Evolutionary conservation across 2,797 vertebrate species (phyloP).

Genomic region (Sphenodon punctatus): DNA sequence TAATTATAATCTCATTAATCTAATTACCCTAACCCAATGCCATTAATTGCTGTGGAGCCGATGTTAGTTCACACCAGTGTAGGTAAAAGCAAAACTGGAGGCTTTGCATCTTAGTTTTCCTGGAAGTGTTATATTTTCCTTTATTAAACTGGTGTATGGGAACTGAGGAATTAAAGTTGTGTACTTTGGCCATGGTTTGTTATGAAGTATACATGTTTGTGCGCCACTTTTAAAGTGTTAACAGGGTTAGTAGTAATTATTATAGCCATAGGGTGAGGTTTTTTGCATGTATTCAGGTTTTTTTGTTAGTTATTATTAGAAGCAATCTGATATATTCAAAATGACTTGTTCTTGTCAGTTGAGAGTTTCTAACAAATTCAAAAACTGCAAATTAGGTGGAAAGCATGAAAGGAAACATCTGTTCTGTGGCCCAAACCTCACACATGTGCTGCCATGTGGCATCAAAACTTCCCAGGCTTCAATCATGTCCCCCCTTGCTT

Average conservation of each 20-base stretch:
- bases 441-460: constrained; percentile 13
- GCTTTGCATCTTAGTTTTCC: not conserved
- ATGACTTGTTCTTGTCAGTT: not conserved
- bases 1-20: not conserved
- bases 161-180: no score
- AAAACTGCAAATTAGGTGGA: not conserved
- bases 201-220: no score
- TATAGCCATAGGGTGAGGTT: not conserved
- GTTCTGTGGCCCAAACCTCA: not conserved
- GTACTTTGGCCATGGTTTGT: no score
- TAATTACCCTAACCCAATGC: not conserved
- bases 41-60: constrained; percentile 13
- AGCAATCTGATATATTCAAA: not conserved
- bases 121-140: no score
- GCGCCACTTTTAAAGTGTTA: no score
- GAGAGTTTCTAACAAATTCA: not conserved
- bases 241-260: not conserved
- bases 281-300: not conserved
- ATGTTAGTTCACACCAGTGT: not conserved
- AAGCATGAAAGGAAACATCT: constrained; percentile 20
- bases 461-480: constrained; percentile 34
- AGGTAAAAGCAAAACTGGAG: not conserved
- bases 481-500: constrained; percentile 21
- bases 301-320: not conserved
- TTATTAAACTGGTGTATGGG: no score